Evolutionary conservation across 2,113 vertebrate genomes (phyloP).

Genomic region (Stictonetta naevosa): DNA sequence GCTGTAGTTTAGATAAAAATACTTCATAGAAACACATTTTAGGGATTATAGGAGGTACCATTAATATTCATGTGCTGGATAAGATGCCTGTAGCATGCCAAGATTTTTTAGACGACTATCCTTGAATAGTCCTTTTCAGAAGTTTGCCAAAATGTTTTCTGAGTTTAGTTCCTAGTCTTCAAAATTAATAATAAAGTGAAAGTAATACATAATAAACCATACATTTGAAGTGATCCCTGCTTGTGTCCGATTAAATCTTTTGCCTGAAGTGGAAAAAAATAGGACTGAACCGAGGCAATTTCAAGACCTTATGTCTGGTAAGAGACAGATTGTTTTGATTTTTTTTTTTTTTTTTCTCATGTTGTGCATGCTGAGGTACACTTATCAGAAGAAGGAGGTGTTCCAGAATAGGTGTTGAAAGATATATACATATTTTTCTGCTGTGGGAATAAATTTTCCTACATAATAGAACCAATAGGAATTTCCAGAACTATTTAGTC

Average conservation of each 20-base stretch:
- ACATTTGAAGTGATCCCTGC: background rate
- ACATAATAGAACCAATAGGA: background rate
- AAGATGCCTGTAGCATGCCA: background rate
- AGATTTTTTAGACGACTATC: background rate
- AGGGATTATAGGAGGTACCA: background rate
- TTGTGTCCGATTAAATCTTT: background rate
- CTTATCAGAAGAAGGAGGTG: background rate
- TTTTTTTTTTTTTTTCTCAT: background rate
- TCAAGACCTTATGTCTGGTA: background rate
- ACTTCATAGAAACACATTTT: background rate
- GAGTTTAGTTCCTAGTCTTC: background rate
- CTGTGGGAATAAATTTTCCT: background rate
- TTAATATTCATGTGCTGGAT: slow-evolving; percentile 10
- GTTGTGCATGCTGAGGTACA: background rate
- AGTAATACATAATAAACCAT: background rate
- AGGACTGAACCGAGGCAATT: background rate
- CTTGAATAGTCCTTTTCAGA: slow-evolving; percentile 5
- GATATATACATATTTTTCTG: background rate
- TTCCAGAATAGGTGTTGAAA: background rate
- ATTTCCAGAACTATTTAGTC: background rate
- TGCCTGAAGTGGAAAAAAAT: background rate
- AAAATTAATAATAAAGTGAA: background rate
- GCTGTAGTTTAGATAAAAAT: background rate
- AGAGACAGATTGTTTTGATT: background rate
- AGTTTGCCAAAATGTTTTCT: background rate